A percentile compares a stretch with the other conserved stretches of the same genome.
Evolutionary conservation across 2,797 vertebrate genomes (phyloP).

Genomic region (Clamator glandarius): DNA sequence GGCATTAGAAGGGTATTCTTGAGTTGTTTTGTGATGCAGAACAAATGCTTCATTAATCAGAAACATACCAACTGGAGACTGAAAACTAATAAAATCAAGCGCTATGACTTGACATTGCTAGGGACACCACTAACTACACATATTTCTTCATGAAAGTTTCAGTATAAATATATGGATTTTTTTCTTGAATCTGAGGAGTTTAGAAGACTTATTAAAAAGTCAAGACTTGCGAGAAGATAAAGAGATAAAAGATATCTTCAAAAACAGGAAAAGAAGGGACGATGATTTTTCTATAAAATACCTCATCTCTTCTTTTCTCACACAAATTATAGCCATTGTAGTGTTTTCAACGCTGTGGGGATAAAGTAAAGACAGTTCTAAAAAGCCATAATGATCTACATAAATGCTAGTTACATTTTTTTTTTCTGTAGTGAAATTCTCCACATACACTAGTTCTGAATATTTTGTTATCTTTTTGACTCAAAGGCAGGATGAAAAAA

Average conservation of each 20-base stretch:
- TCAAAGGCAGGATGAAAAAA: not conserved
- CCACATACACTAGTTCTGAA: not conserved
- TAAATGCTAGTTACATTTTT: not conserved
- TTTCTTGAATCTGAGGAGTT: not conserved
- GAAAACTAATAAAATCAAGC: conserved; percentile 58
- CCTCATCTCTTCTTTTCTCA: not conserved
- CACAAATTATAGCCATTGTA: not conserved
- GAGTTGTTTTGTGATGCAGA: conserved; percentile 69
- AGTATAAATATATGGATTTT: not conserved
- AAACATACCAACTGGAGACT: conserved; percentile 43
- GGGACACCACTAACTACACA: not conserved
- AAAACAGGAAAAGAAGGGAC: not conserved
- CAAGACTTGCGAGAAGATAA: not conserved
- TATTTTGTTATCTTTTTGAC: not conserved
- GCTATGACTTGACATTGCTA: conserved; percentile 23
- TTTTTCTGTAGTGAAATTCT: not conserved
- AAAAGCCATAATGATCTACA: not conserved
- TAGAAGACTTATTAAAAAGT: not conserved
- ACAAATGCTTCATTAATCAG: conserved; percentile 74
- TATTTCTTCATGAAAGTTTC: not conserved
- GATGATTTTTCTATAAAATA: not conserved
- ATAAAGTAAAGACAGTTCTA: not conserved
- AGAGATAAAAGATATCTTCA: not conserved
- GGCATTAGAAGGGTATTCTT: conserved; percentile 63
- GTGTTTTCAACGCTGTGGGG: not conserved